Evolutionary conservation across 2,797 vertebrate genomes (phyloP), one percentile per base, ranked within the genome.

Genomic region (Bradypus variegatus): DNA sequence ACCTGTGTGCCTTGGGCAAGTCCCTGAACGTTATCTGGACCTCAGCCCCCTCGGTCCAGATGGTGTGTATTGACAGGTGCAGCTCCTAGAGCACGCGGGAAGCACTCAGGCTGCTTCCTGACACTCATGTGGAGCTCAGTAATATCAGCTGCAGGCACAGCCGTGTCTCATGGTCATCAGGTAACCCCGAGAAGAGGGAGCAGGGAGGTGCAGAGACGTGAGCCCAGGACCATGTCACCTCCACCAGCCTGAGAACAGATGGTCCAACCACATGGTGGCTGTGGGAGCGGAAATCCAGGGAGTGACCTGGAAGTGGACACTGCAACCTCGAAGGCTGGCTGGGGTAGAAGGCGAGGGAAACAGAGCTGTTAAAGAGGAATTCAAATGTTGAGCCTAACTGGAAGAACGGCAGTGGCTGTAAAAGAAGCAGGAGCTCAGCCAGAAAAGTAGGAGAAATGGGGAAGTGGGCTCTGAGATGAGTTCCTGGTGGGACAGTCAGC

Each of bases 1-100:
- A 9, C 14, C n/a, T 38, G 1, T 0, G 48, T 62, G 55, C 48
- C 14, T 55, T 23, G 1, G 62, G 62, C 2, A 3, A 0, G 0
- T 21, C 5, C 1, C 18, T 7, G 2, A 18, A 29, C 2, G 8
- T 15, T 15, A 8, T 15, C 0, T n/a, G 62, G 62, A 18, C 48
- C 11, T 15, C 6, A 1, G 14, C 33, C n/a, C 27, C 33, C 8
- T 12, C 16, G 3, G 38, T 23, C 62, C 16, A 0, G 1, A 33
- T 58, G 5, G 25, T 18, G 6, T 4, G 11, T 2, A 6, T 23
- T 3, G 19, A 4, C 1, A 41, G 25, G 16, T 45, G 41, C 41
- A 53, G 50, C 13, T 16, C 18, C 55, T 21, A 8, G 55, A 58
- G 19, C 19, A 18, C 13, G 25, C 31, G 1, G 25, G 0, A 25